Base-by-base conservation (phyloP, 1,140 invertebrate species). In the Aphaenogaster floridana region DNA sequence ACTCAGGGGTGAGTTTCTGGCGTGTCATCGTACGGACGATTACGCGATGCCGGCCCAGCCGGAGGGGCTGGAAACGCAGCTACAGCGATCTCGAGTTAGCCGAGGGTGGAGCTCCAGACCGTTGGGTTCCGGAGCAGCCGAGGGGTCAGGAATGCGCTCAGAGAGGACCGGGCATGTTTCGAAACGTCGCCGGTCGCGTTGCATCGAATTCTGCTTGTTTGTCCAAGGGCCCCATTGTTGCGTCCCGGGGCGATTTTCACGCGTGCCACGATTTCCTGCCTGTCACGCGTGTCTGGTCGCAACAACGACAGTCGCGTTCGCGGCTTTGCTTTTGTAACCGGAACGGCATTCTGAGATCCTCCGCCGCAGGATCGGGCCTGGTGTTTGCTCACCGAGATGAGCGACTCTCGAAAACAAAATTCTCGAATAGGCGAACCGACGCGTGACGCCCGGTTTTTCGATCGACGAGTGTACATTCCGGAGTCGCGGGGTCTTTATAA, bases 21-120 rank as follows among this genome's bases (percentile, higher is more conserved):
- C 87, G 79, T 89, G 90, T 90, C 90, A 90, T 89, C 63, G 89
- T 61, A 90, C 83, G 83, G 83, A 45, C 89, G 90, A 91, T 91
- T 91, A 91, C 87, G 84, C 79, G 68, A 78, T 42, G 64, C 48
- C 9, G 17, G 6, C 9, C 50, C 68, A 52, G 45, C 17, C 42
- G 66, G 61, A 45, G 83, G 52, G 85, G 17, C 34, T 76, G 42
- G 48, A 80, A 80, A 80, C 63, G 74, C 54, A 17, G 48, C 59
- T 72, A 57, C 72, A 78, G 59, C 61, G 21, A 61, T 69, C 57
- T 57, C 76, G 39, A 8, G 13, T 21, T 45, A n/a, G 36, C 15
- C 11, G 8, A 87, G 88, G 88, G 88, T 90, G 88, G 89, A 89
- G 72, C 45, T 28, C 57, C 17, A 17, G n/a, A 42, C 59, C 36